These are phyloP conservation scores for Pherbina coryleti DNA, from an alignment of 2,888 invertebrate genomes.

Conservation along the genomic window DNA sequence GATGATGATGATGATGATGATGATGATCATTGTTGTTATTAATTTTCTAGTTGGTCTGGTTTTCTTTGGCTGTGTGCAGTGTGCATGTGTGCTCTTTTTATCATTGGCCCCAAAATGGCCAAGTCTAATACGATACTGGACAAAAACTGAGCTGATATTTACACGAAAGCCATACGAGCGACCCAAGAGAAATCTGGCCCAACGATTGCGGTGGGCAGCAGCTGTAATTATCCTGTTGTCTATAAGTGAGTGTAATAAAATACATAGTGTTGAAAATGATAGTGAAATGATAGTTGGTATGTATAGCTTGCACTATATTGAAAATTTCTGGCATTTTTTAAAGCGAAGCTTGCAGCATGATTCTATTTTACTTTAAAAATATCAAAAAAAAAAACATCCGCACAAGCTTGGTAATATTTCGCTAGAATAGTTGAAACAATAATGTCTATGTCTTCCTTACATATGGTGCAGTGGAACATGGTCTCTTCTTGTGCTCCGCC, in stretches of 20 bases:
- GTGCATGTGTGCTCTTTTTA: conserved; percentile 59
- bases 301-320: no score
- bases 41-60: conserved; percentile 59
- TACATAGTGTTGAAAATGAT: neutral
- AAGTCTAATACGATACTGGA: conserved; percentile 62
- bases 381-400: neutral
- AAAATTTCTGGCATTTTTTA: no score
- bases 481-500: conserved; percentile 56
- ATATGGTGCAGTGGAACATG: conserved; percentile 59
- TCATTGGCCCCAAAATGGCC: conserved; percentile 64
- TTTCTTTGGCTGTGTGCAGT: conserved; percentile 61
- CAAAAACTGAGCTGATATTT: conserved; percentile 61
- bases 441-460: neutral
- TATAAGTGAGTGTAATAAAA: conserved; percentile 50
- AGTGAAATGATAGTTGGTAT: neutral
- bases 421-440: neutral
- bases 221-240: conserved; percentile 56
- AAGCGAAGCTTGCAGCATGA: neutral
- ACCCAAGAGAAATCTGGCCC: conserved; percentile 53
- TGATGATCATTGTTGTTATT: neutral
- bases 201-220: conserved; percentile 58
- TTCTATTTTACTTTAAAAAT: neutral
- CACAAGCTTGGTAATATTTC: no score
- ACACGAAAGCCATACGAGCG: conserved; percentile 59
- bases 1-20: neutral